Percentiles rank a stretch among this genome's conserved stretches.
These are phyloP conservation scores for Acanthis flammea DNA, from an alignment of 2,797 vertebrate species.

Conservation along the genomic window DNA sequence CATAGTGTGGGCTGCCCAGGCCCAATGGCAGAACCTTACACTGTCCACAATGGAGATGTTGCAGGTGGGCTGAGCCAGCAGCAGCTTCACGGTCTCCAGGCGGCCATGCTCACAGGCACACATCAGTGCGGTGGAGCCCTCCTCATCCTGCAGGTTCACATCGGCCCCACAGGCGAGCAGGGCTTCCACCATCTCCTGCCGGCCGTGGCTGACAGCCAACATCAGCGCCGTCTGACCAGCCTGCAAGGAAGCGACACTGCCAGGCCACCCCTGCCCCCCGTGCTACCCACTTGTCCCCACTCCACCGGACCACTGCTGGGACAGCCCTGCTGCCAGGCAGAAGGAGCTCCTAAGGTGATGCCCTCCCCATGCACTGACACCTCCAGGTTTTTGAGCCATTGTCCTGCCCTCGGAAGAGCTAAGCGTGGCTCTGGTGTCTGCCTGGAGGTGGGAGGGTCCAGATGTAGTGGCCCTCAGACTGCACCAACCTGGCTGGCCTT, in stretches of 20 bases:
- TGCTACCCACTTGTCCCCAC: fast-evolving
- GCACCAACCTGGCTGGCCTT: conserved; percentile 89
- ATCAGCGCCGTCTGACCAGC: conserved; percentile 93
- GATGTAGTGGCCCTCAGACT: not conserved
- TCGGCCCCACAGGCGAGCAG: conserved; percentile 86
- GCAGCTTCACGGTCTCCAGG: conserved; percentile 85
- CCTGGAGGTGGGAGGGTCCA: not conserved
- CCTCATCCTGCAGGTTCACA: conserved; percentile 89
- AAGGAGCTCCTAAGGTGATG: not conserved
- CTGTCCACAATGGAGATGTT: conserved; percentile 86
- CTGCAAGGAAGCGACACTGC: conserved; percentile 63
- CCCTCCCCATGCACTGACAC: fast-evolving
- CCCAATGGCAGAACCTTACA: conserved; percentile 73
- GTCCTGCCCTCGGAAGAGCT: not conserved
- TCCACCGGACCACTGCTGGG: fast-evolving
- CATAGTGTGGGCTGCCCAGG: fast-evolving
- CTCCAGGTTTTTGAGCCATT: not conserved
- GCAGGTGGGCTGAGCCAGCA: conserved; percentile 88
- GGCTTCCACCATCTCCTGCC: conserved; percentile 90
- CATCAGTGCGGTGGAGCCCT: conserved; percentile 94
- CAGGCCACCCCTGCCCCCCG: not conserved
- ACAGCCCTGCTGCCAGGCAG: not conserved
- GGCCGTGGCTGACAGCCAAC: conserved; percentile 91
- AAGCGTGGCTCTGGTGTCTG: fast-evolving
- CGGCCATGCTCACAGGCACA: conserved; percentile 93